phyloP scores from a whole-genome alignment of 2,113 vertebrate genomes.

The Tenrec ecaudatus region DNA sequence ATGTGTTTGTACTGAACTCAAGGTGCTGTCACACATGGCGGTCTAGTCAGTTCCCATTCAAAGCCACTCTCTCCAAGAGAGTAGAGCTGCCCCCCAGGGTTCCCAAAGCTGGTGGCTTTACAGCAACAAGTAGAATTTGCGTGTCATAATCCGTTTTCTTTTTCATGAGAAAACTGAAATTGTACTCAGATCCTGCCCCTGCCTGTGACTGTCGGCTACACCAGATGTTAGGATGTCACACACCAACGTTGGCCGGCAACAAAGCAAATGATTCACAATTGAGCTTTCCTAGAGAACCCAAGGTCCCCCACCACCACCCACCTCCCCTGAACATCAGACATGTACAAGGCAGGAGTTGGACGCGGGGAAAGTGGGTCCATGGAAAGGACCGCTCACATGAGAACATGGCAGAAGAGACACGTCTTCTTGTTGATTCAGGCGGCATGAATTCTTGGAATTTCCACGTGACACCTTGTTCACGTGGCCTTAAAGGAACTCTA shows the following conservation, averaged over 20 bases:
- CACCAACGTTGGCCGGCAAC: not conserved
- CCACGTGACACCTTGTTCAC: too few species aligned
- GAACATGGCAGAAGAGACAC: not conserved
- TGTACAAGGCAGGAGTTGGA: not conserved
- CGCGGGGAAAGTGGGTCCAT: not conserved
- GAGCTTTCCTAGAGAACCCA: conserved; percentile 1
- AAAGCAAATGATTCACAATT: not conserved
- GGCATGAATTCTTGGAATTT: too few species aligned
- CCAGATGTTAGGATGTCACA: not conserved
- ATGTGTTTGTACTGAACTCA: not conserved
- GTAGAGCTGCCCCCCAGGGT: not conserved
- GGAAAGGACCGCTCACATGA: too few species aligned
- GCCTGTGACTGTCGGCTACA: not conserved
- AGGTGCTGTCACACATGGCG: not conserved
- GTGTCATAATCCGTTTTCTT: conserved; percentile 43
- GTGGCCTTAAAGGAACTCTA: not conserved
- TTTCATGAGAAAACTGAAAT: not conserved
- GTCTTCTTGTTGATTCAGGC: not conserved
- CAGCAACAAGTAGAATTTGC: conserved; percentile 30
- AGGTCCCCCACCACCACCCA: not conserved
- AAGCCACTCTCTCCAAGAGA: not conserved
- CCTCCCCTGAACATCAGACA: not conserved
- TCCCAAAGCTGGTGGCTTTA: not conserved
- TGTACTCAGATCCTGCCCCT: not conserved
- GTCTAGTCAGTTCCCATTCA: not conserved